phyloP scores from a whole-genome alignment of 2,797 vertebrate species.

The Chloroceryle inda region DNA sequence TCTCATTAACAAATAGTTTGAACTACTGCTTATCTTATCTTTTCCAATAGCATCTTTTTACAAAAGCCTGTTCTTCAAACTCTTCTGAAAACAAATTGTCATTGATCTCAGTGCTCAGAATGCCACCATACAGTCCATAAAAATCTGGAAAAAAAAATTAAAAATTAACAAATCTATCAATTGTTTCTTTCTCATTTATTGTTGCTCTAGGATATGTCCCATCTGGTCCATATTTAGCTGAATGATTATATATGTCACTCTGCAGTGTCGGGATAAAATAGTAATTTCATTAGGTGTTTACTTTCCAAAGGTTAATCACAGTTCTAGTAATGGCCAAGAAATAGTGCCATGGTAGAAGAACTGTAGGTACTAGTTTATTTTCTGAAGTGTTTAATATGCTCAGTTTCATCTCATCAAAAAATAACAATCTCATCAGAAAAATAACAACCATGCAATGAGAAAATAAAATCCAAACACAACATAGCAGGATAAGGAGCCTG shows the following conservation, averaged over 20 bases:
- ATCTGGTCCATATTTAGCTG: conserved; percentile 20
- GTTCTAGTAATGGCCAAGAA: neutral
- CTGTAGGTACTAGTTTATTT: neutral
- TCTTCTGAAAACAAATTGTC: neutral
- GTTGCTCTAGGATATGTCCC: neutral
- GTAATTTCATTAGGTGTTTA: conserved; percentile 4
- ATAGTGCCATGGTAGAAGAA: neutral
- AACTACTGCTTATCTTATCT: neutral
- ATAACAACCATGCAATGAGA: neutral
- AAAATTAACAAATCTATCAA: neutral
- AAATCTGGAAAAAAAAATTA: neutral
- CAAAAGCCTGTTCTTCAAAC: neutral
- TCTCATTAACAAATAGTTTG: neutral
- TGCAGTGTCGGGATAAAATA: neutral
- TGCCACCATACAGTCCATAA: neutral
- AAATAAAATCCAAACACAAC: neutral
- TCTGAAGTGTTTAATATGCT: neutral
- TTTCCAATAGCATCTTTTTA: neutral
- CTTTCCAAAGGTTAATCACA: conserved; percentile 2
- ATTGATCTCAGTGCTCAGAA: neutral
- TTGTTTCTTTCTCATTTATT: neutral
- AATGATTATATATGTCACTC: conserved; percentile 3
- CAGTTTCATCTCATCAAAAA: neutral
- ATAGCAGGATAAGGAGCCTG: neutral
- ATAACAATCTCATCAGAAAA: too few species aligned